Conservation (phyloP, 2,797 vertebrate species). For the Pantherophis vulpinus region DNA sequence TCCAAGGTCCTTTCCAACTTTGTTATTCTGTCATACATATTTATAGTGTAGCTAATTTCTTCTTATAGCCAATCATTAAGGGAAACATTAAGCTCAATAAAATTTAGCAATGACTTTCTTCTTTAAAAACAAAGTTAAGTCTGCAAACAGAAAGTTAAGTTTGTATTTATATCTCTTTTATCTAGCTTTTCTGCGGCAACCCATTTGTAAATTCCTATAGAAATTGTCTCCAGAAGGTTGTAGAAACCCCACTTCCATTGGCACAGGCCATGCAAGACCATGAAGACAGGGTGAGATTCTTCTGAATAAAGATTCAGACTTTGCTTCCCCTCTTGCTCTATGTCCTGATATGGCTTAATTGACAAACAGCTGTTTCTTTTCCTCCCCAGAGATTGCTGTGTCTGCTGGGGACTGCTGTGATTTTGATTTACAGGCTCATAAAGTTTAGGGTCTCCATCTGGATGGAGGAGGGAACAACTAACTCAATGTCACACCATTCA, state of each 20-base stretch:
- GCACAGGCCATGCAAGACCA: not conserved
- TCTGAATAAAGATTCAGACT: not conserved
- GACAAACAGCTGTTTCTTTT: conserved; percentile 30
- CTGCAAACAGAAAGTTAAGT: not conserved
- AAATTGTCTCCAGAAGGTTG: not conserved
- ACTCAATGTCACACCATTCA: not conserved
- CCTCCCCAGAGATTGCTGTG: not conserved
- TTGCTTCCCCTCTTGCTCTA: not conserved
- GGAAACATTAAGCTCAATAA: not conserved
- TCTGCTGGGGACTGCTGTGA: not conserved
- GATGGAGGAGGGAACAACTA: not conserved
- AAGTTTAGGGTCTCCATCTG: conserved; percentile 14
- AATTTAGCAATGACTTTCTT: not conserved
- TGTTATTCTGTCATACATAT: not conserved
- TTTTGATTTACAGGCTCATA: conserved; percentile 21
- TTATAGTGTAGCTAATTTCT: not conserved
- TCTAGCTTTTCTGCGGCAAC: not conserved
- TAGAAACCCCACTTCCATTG: conserved; percentile 13
- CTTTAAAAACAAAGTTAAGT: not conserved
- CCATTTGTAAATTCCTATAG: not conserved
- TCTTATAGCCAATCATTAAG: not conserved
- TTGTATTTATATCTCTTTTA: not conserved
- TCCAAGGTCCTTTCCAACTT: not conserved
- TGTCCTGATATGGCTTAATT: not conserved
- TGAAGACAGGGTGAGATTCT: conserved; percentile 14